Conservation (phyloP, 2,797 vertebrate genomes). For the Pipistrellus kuhlii region DNA sequence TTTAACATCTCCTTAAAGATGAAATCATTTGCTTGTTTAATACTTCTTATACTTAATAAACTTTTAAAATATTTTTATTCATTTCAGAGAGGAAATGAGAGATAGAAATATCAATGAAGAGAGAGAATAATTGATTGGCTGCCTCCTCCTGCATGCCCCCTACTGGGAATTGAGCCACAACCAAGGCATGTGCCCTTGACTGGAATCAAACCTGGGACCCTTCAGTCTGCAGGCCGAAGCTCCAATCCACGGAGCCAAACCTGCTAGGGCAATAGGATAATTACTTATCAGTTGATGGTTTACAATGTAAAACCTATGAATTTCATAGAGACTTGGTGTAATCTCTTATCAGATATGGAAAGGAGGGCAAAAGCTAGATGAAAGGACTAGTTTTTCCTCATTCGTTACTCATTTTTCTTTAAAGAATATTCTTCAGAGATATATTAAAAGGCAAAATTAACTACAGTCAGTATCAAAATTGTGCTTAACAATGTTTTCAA, state of each 20-base stretch:
- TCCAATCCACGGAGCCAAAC: too few species aligned
- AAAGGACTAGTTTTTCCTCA: slow-evolving; percentile 39
- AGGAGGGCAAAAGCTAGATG: slow-evolving; percentile 13
- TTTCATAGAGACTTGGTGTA: slow-evolving; percentile 16
- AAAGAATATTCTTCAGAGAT: slow-evolving; percentile 1
- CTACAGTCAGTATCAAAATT: not conserved
- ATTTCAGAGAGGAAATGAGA: too few species aligned
- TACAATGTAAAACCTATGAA: not conserved
- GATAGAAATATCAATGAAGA: too few species aligned
- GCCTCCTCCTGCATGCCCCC: too few species aligned
- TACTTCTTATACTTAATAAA: not conserved
- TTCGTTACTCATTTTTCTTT: slow-evolving; percentile 23
- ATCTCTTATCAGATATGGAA: not conserved
- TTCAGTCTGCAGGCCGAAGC: too few species aligned
- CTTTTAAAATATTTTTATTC: not conserved
- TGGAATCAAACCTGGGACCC: too few species aligned
- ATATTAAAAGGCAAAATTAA: slow-evolving; percentile 23
- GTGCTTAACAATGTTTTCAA: slow-evolving; percentile 27
- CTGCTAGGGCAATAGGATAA: not conserved
- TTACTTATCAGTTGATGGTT: slow-evolving; percentile 36
- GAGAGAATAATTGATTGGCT: too few species aligned
- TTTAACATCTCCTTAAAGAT: slow-evolving; percentile 53
- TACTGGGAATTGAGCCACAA: too few species aligned
- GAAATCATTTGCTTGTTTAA: not conserved
- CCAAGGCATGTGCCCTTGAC: too few species aligned